Evolutionary conservation across 2,888 invertebrate genomes (phyloP), one percentile per base, ranked within the genome.

Genomic region (Morpho helenor): DNA sequence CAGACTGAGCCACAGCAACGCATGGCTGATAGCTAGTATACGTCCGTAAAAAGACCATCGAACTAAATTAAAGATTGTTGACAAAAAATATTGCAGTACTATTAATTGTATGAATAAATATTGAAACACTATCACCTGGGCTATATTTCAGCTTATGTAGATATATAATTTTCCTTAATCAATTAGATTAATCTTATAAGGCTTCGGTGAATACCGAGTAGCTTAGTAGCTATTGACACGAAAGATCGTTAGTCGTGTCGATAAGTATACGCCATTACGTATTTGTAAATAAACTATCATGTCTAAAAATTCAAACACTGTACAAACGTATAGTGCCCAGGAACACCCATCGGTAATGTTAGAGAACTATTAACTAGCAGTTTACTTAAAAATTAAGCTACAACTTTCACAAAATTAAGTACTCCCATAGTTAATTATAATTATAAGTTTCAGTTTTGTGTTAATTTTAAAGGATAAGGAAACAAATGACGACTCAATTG

Each of bases 401-500:
- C 31, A 31, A 31, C 31, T 5, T 31, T 2, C 31, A 31, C 31
- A 31, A 31, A 31, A 31, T 31, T 31, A 5, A 31, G 31, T 31
- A 2, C 31, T 31, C 3, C 31, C 3, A 31, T 31, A 49, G 7
- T 41, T 40, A 0, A 8, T 31, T 49, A 49, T 22, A 6, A 16
- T 9, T 22, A 2, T 7, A 10, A 2, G 3, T 10, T 40, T 4
- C 40, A 49, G 49, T 49, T 52, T 22, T 42, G 22, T 54, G 48
- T 54, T 40, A 8, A 61, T 55, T 62, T 72, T 73, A 55, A 68
- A 80, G 80, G 76, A 72, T 49, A 70, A 92, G 84, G 92, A 92
- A 67, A 62, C 67, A 52, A 74, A 72, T 56, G 75, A 77, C 49
- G 84, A 82, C 50, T 86, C 91, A 10, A 92, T 96, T 78, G 96